Evolutionary conservation across 37 sponge, comb jelly and placozoan genomes (phyloP).

Genomic region (Beroe ovata): DNA sequence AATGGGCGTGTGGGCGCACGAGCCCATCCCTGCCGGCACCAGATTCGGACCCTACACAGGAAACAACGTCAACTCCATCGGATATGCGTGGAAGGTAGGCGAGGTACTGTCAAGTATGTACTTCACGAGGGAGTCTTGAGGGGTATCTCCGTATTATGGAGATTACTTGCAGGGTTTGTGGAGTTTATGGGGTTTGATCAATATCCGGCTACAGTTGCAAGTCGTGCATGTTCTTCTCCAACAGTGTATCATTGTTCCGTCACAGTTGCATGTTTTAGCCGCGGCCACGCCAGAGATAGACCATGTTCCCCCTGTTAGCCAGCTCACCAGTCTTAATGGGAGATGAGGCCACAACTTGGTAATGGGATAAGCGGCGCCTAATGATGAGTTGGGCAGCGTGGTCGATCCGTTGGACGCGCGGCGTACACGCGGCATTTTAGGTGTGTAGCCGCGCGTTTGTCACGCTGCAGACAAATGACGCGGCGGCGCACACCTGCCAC

Average conservation of each 20-base stretch:
- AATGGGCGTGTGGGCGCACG: constrained; percentile 52
- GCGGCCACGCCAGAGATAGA: no score
- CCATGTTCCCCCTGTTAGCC: neutral
- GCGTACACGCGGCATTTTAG: neutral
- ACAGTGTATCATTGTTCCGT: no score
- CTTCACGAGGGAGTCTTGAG: no score
- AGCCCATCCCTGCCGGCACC: constrained; percentile 34
- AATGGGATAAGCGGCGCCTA: neutral
- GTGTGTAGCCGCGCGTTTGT: no score
- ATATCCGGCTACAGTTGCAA: no score
- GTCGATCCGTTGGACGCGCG: neutral
- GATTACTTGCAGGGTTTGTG: no score
- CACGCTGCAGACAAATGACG: no score
- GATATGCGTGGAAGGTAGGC: constrained; percentile 44
- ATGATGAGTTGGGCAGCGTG: neutral
- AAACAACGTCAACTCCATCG: constrained; percentile 48
- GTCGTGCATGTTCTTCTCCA: no score
- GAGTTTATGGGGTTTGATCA: no score
- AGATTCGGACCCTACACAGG: constrained; percentile 58
- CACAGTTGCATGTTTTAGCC: no score
- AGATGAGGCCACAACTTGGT: neutral
- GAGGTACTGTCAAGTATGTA: neutral
- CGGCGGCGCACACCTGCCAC: no score
- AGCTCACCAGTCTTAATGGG: neutral
- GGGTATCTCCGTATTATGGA: no score